Base-by-base conservation (phyloP, 2,888 invertebrate species). In the Drosophila incognita region DNA sequence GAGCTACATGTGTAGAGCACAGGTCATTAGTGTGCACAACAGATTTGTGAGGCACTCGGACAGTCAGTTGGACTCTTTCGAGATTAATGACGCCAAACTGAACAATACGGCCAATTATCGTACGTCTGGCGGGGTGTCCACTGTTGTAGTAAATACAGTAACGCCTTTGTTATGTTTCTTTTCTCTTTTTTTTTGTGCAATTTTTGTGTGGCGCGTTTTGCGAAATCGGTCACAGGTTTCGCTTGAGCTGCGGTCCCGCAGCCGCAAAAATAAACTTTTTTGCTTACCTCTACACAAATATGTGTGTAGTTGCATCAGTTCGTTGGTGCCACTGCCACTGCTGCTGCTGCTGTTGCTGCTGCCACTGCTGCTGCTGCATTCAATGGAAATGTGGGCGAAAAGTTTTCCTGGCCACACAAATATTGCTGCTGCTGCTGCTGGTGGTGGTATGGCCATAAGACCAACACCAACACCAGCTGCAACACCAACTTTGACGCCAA, bases 21-120 rank as follows among this genome's bases (percentile, higher is more conserved):
- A 87, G 81, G 82, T 85, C 88, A 89, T 87, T 87, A 89, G 87
- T 79, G 82, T 79, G 76, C 57, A 65, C 64, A 80, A 80, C 78
- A 84, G 80, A 83, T 86, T 75, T 76, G 74, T 70, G 76, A 36
- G 70, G 57, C 42, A 29, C 31, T 48, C 52, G 64, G 60, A 42
- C 62, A 53, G 71, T 49, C 27, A 38, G 54, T 13, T 8, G 27
- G 4, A 2, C 24, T 46, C 46, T 4, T 24, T 24, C 67, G 79
- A 86, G 79, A 86, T 88, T 79, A 81, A 79, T 69, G 73, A 71
- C 66, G 56, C 35, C 56, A 29, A 31, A 33, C 76, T 64, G 76
- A 36, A 75, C 74, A 81, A 74, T 72, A 54, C 52, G 59, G 62
- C 71, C 70, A 83, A 76, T 76, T 76, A 83, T 67, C 56, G 38